These are phyloP conservation scores for Drosophila grimshawi DNA, from an alignment of 1,140 invertebrate species.

Conservation along the genomic window DNA sequence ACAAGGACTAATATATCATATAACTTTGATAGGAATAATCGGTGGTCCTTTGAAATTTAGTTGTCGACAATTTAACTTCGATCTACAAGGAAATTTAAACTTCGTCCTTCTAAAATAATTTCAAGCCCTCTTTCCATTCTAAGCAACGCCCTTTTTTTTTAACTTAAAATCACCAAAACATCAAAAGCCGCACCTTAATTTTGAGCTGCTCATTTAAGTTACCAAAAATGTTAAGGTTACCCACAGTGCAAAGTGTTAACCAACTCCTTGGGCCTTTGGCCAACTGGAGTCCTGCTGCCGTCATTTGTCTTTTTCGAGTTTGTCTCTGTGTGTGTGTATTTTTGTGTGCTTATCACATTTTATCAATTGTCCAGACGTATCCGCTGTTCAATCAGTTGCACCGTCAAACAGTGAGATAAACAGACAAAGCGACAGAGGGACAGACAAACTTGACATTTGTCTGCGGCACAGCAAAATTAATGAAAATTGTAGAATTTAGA, in stretches of 20 bases:
- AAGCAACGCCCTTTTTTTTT: too few relatives aligned
- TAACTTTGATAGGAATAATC: too few relatives aligned
- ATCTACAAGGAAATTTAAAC: too few relatives aligned
- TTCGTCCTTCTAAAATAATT: too few relatives aligned
- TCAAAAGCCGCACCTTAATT: too few relatives aligned
- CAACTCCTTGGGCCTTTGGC: conserved; percentile 32
- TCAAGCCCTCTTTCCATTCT: too few relatives aligned
- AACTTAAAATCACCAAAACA: too few relatives aligned
- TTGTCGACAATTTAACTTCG: too few relatives aligned
- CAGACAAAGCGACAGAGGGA: neutral
- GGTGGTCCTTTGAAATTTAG: too few relatives aligned
- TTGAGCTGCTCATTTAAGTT: neutral
- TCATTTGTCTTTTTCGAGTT: conserved; percentile 72
- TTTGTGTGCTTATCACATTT: conserved; percentile 70
- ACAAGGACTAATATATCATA: too few relatives aligned
- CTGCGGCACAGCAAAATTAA: conserved; percentile 73
- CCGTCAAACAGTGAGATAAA: conserved; percentile 17
- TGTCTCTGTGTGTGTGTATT: neutral
- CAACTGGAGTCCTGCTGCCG: conserved; percentile 53
- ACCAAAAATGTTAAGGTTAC: neutral
- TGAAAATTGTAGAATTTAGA: conserved; percentile 71
- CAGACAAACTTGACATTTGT: conserved; percentile 44
- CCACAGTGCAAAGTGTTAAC: conserved; percentile 8
- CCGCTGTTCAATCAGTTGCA: conserved; percentile 73
- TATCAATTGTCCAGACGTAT: conserved; percentile 80